Evolutionary conservation across 2,113 vertebrate species (phyloP), one percentile per base, ranked within the genome.

Genomic region (Thalassoma bifasciatum): DNA sequence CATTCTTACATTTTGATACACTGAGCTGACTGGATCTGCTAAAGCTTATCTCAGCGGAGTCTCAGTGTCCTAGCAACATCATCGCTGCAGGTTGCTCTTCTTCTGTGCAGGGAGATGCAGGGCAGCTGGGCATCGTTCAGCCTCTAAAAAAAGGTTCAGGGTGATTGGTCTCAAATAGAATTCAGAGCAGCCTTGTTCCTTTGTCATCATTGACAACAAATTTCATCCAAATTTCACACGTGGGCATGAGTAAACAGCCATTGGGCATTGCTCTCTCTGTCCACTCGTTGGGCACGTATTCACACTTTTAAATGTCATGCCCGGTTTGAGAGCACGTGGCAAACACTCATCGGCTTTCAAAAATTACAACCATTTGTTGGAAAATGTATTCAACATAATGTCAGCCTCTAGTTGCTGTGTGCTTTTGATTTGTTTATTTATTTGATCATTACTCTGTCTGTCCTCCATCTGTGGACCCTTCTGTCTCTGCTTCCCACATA

Each of bases 401-500:
- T 60, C 49, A 46, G 40, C 19, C 4, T 58, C 38, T 66, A 79
- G 65, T 67, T 67, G 83, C 54, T 52, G 49, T 47, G 46, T 40
- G 63, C 63, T 76, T 56, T 66, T 60, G 67, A 70, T 86, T 84
- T 75, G 76, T 83, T 81, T 76, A 77, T 83, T 56, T 30, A 72
- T 84, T 85, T 79, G 54, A 76, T 72, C 63, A 24, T 66, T 77
- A 52, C 56, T 81, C 37, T 82, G 53, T 88, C 69, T 83, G 62
- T 60, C 47, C 69, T 86, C 90, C 84, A 73, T 88, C 88, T 84
- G 84, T 68, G 65, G 66, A 40, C 34, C 84, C 79, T 85, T 85
- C 83, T 88, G 83, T 83, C 77, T 87, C 79, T 17, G 49, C 83
- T 84, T 85, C 84, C 86, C 85, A 89, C 88, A 73, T 82, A 52